Conservation (phyloP, 2,888 invertebrate genomes). For the Dexiosoma caninum region DNA sequence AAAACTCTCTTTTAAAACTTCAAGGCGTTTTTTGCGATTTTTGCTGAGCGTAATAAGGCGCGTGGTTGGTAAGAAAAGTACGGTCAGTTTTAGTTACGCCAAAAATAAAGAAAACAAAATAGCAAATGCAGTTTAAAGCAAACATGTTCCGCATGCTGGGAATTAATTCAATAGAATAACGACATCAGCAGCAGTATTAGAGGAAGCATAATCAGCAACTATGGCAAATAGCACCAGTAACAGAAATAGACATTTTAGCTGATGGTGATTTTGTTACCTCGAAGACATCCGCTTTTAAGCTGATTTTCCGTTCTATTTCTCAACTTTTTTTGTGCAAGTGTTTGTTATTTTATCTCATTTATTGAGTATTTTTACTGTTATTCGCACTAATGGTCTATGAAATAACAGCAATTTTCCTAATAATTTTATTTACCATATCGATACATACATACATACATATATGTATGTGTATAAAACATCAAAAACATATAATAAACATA, state of each 20-base stretch:
- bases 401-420: conserved; percentile 29
- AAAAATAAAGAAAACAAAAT: conserved; percentile 15
- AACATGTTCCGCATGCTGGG: conserved; percentile 28
- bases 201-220: conserved; percentile 14
- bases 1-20: conserved; percentile 30
- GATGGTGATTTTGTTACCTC: conserved; percentile 70
- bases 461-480: not conserved
- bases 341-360: conserved; percentile 28
- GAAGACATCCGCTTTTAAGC: conserved; percentile 70
- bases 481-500: too few species aligned
- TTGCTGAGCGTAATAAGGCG: conserved; percentile 1
- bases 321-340: conserved; percentile 47
- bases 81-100: conserved; percentile 33
- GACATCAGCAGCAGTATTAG: conserved; percentile 40
- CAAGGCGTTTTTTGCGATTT: not conserved
- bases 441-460: not conserved
- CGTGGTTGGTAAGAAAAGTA: conserved; percentile 39
- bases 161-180: conserved; percentile 38
- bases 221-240: conserved; percentile 27
- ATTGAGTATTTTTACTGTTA: conserved; percentile 13
- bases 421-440: conserved; percentile 29
- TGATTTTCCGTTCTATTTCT: conserved; percentile 65
- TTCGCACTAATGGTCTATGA: conserved; percentile 32
- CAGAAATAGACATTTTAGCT: conserved; percentile 51
- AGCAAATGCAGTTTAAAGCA: conserved; percentile 11